Conservation (phyloP, 2,113 vertebrate species). For the Actenoides hombroni region DNA sequence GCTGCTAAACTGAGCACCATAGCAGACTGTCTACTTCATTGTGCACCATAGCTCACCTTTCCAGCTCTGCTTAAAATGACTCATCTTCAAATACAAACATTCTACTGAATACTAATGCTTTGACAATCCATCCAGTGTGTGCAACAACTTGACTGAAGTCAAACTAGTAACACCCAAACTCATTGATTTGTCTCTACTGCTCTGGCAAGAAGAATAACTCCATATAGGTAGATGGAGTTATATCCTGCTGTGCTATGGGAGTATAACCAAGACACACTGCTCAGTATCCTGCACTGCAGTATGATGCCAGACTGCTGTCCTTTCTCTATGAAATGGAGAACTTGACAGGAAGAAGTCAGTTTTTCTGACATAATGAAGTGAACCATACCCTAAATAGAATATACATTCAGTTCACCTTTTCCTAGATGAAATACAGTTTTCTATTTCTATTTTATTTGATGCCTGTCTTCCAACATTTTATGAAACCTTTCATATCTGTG, state of each 20-base stretch:
- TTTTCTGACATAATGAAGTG: neutral
- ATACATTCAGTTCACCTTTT: neutral
- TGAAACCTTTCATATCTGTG: neutral
- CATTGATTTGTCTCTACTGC: neutral
- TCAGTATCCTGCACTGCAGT: neutral
- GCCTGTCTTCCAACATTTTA: neutral
- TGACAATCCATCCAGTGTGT: neutral
- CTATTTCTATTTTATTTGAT: neutral
- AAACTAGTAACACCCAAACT: neutral
- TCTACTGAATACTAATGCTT: neutral
- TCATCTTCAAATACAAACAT: neutral
- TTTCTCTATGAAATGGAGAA: neutral
- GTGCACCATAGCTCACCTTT: neutral
- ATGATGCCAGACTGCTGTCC: neutral
- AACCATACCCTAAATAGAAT: neutral
- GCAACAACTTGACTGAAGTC: neutral
- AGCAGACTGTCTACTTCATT: neutral
- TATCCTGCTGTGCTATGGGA: neutral
- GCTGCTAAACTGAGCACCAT: neutral
- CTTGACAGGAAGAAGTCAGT: neutral
- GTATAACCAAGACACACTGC: neutral
- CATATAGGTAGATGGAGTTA: neutral
- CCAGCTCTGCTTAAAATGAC: neutral
- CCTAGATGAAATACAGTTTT: neutral
- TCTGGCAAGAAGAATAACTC: neutral